Base-by-base conservation (phyloP, 2,888 invertebrate genomes). In the Pandemis corylana region DNA sequence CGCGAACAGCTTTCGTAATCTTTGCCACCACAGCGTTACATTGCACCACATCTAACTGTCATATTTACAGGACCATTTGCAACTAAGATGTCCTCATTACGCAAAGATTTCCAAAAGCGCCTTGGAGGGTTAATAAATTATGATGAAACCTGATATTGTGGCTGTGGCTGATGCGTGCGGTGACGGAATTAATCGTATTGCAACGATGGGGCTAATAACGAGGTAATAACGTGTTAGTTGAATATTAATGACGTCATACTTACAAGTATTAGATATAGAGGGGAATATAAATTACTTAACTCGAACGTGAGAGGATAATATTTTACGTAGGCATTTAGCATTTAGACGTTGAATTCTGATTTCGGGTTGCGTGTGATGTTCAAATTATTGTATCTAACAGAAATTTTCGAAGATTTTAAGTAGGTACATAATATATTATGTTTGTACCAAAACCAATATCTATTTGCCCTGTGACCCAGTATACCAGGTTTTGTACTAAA, bases 1-100 rank as follows among this genome's bases (percentile, higher is more conserved):
- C 83, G 80, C 80, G 80, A 86, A 84, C 84, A 84, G 84, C 83
- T 83, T 87, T 88, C 84, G 86, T 82, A 87, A 89, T 59, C 10
- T 28, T 49, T 28, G 68, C n/a, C 68, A 61, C 61, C n/a, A 28
- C 20, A 46, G 36, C 49, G 70, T 49, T 62, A 49, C 70, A 41
- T n/a, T 42, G 10, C 59, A 68, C 68, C 74, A 59, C 36, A 49
- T 61, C 49, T 44, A 56, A 69, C 66, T 73, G 73, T 53, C 72
- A 76, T 28, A 46, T 64, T 65, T 64, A 70, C 66, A 64, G 59
- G 41, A 66, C 42, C 51, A 44, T 64, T 64, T 68, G 13, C 65
- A 49, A 64, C 53, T 64, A 64, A 68, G 53, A 56, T 7, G 42
- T 65, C 59, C 66, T 15, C 66, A 28, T 70, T 70, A 51, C 69